These are phyloP conservation scores for Pelecanus crispus DNA, from an alignment of 2,113 vertebrate species.

Conservation along the genomic window DNA sequence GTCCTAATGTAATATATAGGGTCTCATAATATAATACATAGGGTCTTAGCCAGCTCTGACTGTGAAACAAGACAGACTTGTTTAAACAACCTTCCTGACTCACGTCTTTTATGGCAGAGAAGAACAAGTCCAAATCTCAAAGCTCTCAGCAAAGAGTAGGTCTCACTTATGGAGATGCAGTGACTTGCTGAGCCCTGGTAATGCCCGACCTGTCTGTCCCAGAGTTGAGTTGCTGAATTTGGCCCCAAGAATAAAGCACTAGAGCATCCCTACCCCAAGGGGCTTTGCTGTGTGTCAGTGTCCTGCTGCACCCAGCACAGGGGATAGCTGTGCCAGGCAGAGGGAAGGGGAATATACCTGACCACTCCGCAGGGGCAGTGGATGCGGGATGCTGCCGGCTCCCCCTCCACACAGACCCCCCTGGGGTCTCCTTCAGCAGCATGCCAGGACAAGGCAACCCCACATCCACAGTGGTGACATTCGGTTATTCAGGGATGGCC, in stretches of 20 bases:
- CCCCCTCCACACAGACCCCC: fast-evolving
- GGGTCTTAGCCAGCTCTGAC: not conserved
- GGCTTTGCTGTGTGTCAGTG: not conserved
- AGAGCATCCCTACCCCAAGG: fast-evolving
- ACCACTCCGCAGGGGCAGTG: fast-evolving
- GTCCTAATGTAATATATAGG: not conserved
- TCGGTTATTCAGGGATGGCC: not conserved
- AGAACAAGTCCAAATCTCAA: not conserved
- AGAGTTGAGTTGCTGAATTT: fast-evolving
- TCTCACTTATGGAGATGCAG: fast-evolving
- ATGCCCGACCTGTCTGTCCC: not conserved
- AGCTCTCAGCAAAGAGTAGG: not conserved
- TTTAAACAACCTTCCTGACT: not conserved
- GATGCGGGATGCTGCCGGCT: not conserved
- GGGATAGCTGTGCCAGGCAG: not conserved
- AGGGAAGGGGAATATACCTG: not conserved
- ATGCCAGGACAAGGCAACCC: not conserved
- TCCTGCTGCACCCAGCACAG: not conserved
- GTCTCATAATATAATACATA: too few relatives aligned
- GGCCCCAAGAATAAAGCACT: not conserved
- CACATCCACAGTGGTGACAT: fast-evolving
- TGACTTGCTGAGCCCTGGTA: not conserved
- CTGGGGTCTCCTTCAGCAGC: not conserved
- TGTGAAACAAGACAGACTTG: not conserved
- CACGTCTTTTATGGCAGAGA: fast-evolving